Evolutionary conservation across 2,113 vertebrate genomes (phyloP).

Genomic region (Pongo abelii): DNA sequence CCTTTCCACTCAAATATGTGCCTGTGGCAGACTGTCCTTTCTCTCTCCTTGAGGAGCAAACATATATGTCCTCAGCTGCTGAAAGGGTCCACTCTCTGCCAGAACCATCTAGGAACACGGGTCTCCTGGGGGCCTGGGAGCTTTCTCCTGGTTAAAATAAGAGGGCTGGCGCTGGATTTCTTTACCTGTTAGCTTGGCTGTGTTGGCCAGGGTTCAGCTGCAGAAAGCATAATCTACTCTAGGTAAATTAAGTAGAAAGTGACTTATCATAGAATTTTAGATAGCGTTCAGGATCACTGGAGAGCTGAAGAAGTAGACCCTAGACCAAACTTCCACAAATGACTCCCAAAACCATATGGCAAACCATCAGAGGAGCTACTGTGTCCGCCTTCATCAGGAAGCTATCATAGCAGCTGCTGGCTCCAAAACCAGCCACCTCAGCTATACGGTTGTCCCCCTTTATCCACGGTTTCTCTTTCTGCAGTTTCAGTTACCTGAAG

Average conservation of each 20-base stretch:
- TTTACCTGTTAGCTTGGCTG: not conserved
- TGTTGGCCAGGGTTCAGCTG: not conserved
- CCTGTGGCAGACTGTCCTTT: not conserved
- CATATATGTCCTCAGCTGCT: not conserved
- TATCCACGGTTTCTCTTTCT: not conserved
- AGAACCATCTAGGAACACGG: not conserved
- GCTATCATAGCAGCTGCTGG: not conserved
- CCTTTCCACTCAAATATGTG: not conserved
- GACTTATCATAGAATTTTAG: not conserved
- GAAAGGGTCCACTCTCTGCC: not conserved
- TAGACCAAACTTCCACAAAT: not conserved
- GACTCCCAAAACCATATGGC: not conserved
- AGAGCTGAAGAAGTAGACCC: not conserved
- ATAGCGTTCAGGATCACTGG: not conserved
- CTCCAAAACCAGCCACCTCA: not conserved
- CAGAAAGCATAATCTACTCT: not conserved
- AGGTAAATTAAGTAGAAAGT: not conserved
- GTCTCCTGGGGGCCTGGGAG: not conserved
- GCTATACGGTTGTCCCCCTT: not conserved
- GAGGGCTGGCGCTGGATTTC: not conserved
- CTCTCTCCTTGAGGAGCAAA: not conserved
- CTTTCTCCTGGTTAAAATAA: not conserved
- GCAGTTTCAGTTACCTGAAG: not conserved
- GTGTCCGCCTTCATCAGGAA: not conserved
- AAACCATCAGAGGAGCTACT: not conserved